These are phyloP conservation scores for Manis crassicaudata DNA, from an alignment of 2,797 vertebrate species.

Conservation along the genomic window DNA sequence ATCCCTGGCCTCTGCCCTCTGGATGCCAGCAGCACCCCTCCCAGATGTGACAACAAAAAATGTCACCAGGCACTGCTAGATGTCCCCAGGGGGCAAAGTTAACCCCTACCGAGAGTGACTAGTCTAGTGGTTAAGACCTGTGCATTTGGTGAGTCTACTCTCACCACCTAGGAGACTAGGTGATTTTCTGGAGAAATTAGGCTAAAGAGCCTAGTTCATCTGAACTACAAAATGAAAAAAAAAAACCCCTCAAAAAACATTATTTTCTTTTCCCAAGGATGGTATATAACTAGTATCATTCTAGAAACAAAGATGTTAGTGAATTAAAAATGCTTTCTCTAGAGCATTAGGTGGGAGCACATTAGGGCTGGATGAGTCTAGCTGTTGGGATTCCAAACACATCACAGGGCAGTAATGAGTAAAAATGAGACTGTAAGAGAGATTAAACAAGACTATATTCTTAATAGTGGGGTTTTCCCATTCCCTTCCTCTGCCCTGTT, in stretches of 20 bases:
- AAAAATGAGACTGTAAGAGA: conserved; percentile 59
- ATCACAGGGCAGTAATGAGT: conserved; percentile 42
- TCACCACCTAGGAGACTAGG: neutral
- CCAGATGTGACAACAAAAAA: neutral
- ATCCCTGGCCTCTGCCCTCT: neutral
- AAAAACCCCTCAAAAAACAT: neutral
- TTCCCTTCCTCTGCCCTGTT: conserved; percentile 64
- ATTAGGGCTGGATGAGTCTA: conserved; percentile 26
- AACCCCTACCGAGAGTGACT: neutral
- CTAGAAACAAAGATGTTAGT: conserved; percentile 1
- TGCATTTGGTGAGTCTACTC: neutral
- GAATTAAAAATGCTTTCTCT: conserved; percentile 29
- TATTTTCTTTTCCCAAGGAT: conserved; percentile 1
- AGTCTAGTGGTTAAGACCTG: neutral
- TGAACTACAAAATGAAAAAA: conserved; percentile 40
- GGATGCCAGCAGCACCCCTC: neutral
- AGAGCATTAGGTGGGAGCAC: neutral
- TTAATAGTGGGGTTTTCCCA: conserved; percentile 69
- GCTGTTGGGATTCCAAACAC: conserved; percentile 45
- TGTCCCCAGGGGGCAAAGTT: neutral
- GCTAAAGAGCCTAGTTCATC: conserved; percentile 3
- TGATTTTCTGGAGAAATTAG: conserved; percentile 30
- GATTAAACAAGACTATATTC: conserved; percentile 60
- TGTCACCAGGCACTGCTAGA: neutral
- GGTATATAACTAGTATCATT: conserved; percentile 1